Conservation (phyloP, 2,888 invertebrate species). For the Aphelenchoides bicaudatus region DNA sequence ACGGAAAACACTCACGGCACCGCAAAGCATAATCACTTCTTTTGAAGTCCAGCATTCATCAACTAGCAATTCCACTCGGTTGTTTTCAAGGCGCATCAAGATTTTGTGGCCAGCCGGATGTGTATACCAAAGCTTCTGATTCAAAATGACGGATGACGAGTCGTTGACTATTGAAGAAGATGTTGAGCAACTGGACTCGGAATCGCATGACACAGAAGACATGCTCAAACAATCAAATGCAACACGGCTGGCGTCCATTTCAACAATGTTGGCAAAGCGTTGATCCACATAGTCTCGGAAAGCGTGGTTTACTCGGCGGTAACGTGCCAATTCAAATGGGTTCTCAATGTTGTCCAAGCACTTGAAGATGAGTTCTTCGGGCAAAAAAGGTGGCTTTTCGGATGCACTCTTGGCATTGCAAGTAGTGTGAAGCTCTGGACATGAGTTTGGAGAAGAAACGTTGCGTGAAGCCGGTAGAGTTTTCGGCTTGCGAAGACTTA, state of each 20-base stretch:
- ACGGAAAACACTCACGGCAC: slow-evolving; percentile 44
- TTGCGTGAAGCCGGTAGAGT: not conserved
- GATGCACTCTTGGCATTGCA: not conserved
- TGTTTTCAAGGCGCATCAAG: slow-evolving; percentile 2
- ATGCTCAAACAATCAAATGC: slow-evolving; percentile 25
- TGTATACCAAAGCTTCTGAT: not conserved
- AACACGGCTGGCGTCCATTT: slow-evolving; percentile 33
- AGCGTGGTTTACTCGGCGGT: slow-evolving; percentile 21
- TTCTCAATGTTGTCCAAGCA: slow-evolving; percentile 31
- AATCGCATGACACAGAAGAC: not conserved
- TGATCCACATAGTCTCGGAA: slow-evolving; percentile 24
- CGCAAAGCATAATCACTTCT: slow-evolving; percentile 45
- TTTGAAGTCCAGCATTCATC: slow-evolving; percentile 47
- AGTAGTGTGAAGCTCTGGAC: not conserved
- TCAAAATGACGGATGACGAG: not conserved
- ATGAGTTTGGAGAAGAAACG: not conserved
- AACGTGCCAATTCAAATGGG: slow-evolving; percentile 26
- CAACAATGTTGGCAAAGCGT: slow-evolving; percentile 17
- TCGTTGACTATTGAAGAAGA: not conserved
- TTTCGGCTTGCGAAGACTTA: not conserved
- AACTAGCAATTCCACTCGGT: slow-evolving; percentile 31
- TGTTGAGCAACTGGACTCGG: not conserved
- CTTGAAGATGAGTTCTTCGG: slow-evolving; percentile 23
- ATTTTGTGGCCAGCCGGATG: slow-evolving; percentile 15
- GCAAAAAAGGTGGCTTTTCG: slow-evolving; percentile 15